Evolutionary conservation across 2,113 vertebrate species (phyloP), one percentile per base, ranked within the genome.

Genomic region (Crotalus horridus): DNA sequence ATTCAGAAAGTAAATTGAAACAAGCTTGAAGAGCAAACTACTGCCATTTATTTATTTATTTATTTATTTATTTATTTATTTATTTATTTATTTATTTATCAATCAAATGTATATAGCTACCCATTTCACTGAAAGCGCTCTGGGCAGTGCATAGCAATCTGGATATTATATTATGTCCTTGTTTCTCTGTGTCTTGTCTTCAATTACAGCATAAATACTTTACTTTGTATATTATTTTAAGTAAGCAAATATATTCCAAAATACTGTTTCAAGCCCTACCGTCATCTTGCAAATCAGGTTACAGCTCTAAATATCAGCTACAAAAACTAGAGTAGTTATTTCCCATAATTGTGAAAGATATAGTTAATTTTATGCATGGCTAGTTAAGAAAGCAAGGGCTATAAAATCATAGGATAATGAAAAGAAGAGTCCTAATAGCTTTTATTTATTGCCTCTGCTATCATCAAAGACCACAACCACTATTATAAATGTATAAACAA

Each of bases 401-500:
- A 96, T 96, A 95, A 97, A 96, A 96, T 94, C 93, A 94, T 55
- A 93, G 87, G 64, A 93, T 96, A 96, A 97, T 94, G 95, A 97
- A 96, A 97, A 97, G 94, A 96, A 92, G 91, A 95, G 59, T 93
- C 88, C 92, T 94, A 95, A 95, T 94, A 81, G 92, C 89, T 95
- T 94, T 97, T 96, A 96, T 97, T 97, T 97, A 97, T 95, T 96
- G 93, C 90, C 23, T 89, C 53, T 95, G 94, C 95, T 97, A 96
- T 95, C 61, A 23, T 95, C 91, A 91, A 93, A 54, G 85, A 96
- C 94, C 94, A 95, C 94, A 95, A 93, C 33, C 87, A 89, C 92
- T 2, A 3, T 92, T 96, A 91, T 88, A 94, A 96, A 97, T 85
- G 92, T 93, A 94, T 94, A 97, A 97, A 97, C 96, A 96, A 92